Conservation (phyloP, 2,797 vertebrate genomes). For the Otolemur crassicaudatus region DNA sequence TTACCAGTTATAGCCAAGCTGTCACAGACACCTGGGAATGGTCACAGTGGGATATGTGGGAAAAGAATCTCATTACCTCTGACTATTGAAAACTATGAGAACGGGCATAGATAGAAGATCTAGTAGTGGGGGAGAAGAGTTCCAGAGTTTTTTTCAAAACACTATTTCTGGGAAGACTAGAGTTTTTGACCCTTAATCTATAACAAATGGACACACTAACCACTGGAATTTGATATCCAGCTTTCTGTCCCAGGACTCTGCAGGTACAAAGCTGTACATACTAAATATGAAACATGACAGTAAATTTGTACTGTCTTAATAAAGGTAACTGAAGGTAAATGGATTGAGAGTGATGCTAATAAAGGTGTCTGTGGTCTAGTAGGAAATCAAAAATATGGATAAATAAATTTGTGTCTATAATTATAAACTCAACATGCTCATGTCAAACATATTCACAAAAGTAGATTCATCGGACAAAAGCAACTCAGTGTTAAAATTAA, state of each 20-base stretch:
- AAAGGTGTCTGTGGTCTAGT: background rate
- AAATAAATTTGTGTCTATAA: background rate
- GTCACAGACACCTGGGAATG: background rate
- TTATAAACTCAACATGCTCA: background rate
- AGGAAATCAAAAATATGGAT: background rate
- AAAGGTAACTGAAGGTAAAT: background rate
- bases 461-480: background rate
- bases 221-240: background rate
- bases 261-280: background rate
- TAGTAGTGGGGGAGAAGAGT: background rate
- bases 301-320: background rate
- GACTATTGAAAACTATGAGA: background rate
- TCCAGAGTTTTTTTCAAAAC: background rate
- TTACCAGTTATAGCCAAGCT: fast-evolving
- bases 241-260: background rate
- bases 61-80: background rate
- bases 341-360: background rate
- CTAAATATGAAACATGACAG: background rate
- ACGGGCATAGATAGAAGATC: background rate
- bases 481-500: background rate
- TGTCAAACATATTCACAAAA: background rate
- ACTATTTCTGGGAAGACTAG: background rate
- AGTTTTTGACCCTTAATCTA: background rate
- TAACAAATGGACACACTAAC: background rate
- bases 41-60: background rate